Evolutionary conservation across 37 sponge, comb jelly and placozoan species (phyloP).

Genomic region (Tethya wilhelma): DNA sequence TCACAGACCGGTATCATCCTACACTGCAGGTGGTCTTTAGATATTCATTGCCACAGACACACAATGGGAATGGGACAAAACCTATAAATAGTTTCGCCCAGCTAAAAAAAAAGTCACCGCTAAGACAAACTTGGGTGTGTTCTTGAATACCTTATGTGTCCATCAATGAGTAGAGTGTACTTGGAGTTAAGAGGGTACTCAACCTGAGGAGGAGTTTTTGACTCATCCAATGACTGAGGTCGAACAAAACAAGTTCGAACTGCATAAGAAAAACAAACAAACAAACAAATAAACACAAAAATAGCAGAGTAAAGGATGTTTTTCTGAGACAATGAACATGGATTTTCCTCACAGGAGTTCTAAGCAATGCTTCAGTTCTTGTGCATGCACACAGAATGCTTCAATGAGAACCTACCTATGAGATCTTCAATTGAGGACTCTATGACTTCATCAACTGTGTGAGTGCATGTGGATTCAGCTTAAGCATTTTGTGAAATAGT

Average conservation of each 20-base stretch:
- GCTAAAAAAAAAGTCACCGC: too few relatives aligned
- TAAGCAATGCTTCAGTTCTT: background rate
- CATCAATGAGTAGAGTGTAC: slow-evolving; percentile 50
- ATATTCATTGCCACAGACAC: too few relatives aligned
- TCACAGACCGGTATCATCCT: too few relatives aligned
- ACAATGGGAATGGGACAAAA: too few relatives aligned
- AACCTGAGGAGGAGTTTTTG: slow-evolving; percentile 41
- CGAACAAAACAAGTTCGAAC: slow-evolving; percentile 77
- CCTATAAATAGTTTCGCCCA: too few relatives aligned
- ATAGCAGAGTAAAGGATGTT: background rate
- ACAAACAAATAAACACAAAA: background rate
- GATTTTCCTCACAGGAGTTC: background rate
- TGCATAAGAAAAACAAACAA: background rate
- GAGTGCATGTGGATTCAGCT: too few relatives aligned
- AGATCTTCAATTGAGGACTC: slow-evolving; percentile 56
- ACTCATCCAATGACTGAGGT: slow-evolving; percentile 13
- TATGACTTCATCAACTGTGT: slow-evolving; percentile 41
- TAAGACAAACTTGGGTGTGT: too few relatives aligned
- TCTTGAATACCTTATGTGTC: slow-evolving; percentile 67
- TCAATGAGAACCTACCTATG: slow-evolving; percentile 32
- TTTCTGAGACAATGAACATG: too few relatives aligned
- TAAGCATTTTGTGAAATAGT: too few relatives aligned
- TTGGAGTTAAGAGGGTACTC: slow-evolving; percentile 65
- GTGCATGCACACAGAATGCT: background rate
- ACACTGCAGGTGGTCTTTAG: too few relatives aligned